A percentile compares a stretch with the other conserved stretches of the same genome.
phyloP scores from a whole-genome alignment of 2,113 vertebrate genomes.

The Cephalopholis sonnerati region DNA sequence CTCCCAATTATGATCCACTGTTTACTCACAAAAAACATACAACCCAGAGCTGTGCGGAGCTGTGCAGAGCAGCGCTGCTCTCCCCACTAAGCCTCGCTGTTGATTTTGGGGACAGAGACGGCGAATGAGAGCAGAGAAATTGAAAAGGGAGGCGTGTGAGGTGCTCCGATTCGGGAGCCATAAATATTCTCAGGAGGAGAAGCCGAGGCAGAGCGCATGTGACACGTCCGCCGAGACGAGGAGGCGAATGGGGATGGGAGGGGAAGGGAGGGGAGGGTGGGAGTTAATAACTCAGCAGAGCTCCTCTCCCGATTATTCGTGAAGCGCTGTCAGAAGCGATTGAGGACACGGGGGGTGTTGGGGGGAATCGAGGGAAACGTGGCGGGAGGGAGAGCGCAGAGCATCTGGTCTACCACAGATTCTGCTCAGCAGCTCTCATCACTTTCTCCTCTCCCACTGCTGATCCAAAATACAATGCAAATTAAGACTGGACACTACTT shows the following conservation, averaged over 20 bases:
- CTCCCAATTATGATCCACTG: constrained; percentile 58
- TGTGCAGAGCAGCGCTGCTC: constrained; percentile 9
- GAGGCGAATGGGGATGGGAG: constrained; percentile 6
- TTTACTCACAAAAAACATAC: constrained; percentile 67
- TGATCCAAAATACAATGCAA: not conserved
- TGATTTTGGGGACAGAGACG: constrained; percentile 58
- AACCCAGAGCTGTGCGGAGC: constrained; percentile 48
- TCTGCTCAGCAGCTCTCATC: constrained; percentile 24
- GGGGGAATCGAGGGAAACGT: not conserved
- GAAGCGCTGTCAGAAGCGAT: constrained; percentile 69
- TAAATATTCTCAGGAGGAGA: constrained; percentile 74
- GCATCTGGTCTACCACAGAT: constrained; percentile 60
- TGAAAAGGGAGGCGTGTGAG: constrained; percentile 59
- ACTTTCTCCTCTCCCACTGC: constrained; percentile 18
- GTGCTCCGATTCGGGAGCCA: constrained; percentile 73
- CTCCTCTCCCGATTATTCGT: constrained; percentile 66
- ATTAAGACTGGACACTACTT: not conserved
- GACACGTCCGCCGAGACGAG: constrained; percentile 64
- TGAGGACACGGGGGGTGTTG: constrained; percentile 59
- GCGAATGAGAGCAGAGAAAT: constrained; percentile 64
- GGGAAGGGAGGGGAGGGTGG: constrained; percentile 9
- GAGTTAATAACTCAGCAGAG: constrained; percentile 73
- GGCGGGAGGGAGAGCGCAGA: constrained; percentile 23
- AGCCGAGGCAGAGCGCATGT: constrained; percentile 64
- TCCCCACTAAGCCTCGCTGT: constrained; percentile 36